These are phyloP conservation scores for Psilopogon haemacephalus DNA, from an alignment of 2,113 vertebrate species.

Conservation along the genomic window DNA sequence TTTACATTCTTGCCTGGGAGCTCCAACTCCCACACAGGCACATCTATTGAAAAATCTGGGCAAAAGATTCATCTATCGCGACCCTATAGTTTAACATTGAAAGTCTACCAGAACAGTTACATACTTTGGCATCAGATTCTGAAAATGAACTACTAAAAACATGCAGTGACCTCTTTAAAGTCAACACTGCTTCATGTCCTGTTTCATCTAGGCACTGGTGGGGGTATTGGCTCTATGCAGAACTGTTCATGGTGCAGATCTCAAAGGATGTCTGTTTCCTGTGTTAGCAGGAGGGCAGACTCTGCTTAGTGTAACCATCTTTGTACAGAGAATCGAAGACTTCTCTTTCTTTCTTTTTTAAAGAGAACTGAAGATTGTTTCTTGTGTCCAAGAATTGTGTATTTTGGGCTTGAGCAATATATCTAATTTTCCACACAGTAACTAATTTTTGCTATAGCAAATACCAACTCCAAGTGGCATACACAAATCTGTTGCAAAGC, in stretches of 20 bases:
- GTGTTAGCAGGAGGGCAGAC: not conserved
- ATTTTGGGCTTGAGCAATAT: not conserved
- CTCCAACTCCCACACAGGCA: not conserved
- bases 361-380: not conserved
- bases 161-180: not conserved
- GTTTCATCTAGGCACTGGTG: not conserved
- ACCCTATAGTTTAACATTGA: not conserved
- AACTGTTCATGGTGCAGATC: not conserved
- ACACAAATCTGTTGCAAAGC: not conserved
- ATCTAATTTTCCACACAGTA: not conserved
- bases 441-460: not conserved
- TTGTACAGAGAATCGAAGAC: not conserved
- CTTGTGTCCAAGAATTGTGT: not conserved
- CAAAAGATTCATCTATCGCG: not conserved
- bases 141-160: not conserved
- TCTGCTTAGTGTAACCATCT: not conserved
- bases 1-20: not conserved
- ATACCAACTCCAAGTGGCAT: not conserved
- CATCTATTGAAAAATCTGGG: not conserved
- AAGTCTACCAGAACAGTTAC: not conserved
- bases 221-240: not conserved
- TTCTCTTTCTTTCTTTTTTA: not conserved
- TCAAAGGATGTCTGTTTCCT: not conserved
- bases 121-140: not conserved
- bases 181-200: not conserved